Percentiles rank a stretch among this genome's conserved stretches.
Conservation (phyloP, 1,140 invertebrate species). For the Planococcus citri region DNA sequence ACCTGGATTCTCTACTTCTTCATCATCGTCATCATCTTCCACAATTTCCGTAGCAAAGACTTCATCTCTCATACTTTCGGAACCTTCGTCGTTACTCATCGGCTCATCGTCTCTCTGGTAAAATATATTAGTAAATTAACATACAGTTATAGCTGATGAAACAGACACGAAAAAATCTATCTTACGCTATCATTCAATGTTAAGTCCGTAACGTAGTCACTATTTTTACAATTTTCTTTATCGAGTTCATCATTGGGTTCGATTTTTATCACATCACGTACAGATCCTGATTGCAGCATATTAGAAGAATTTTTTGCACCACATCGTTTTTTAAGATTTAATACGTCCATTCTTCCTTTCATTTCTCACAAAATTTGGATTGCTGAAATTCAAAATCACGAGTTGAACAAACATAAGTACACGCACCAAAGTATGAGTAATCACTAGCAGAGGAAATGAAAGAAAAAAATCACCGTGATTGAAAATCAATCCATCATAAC, state of each 20-base stretch:
- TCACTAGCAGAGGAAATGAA: too few relatives aligned
- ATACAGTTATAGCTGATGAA: neutral
- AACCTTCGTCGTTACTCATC: conserved; percentile 6
- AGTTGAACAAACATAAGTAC: too few relatives aligned
- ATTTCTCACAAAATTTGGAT: neutral
- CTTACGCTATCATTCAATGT: neutral
- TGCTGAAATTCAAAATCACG: too few relatives aligned
- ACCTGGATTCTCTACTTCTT: neutral
- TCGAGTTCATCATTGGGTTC: neutral
- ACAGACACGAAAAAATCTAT: neutral
- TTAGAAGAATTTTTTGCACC: neutral
- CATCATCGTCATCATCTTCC: neutral
- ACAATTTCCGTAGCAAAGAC: neutral
- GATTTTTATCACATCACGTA: neutral
- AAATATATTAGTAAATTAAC: neutral
- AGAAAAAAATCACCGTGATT: too few relatives aligned
- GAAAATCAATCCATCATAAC: too few relatives aligned
- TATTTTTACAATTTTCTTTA: neutral
- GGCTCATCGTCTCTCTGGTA: neutral
- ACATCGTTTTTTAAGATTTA: neutral
- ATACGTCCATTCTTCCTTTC: conserved; percentile 1
- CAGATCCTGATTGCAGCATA: neutral
- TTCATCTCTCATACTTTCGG: neutral
- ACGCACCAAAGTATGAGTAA: too few relatives aligned
- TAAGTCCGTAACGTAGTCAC: neutral